A percentile compares a stretch with the other conserved stretches of the same genome.
Evolutionary conservation across 2,113 vertebrate species (phyloP).

Genomic region (Pygoscelis antarcticus): DNA sequence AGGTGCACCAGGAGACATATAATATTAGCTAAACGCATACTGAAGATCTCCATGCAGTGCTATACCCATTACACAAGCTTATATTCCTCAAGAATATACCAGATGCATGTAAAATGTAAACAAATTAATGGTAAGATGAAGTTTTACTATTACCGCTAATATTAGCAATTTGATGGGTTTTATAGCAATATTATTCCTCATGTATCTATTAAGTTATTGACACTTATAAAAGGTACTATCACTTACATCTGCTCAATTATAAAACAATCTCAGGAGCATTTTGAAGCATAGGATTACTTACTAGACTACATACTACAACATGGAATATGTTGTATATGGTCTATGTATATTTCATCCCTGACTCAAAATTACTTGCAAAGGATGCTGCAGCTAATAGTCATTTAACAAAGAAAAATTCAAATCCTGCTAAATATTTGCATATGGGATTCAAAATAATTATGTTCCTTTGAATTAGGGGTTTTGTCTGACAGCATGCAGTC

Average conservation of each 20-base stretch:
- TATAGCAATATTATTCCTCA: background rate
- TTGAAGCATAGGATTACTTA: background rate
- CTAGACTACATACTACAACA: background rate
- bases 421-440: background rate
- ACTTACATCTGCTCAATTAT: background rate
- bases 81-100: background rate
- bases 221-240: background rate
- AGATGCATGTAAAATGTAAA: background rate
- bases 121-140: background rate
- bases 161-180: background rate
- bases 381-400: background rate
- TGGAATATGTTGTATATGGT: background rate
- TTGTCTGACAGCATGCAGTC: conserved; percentile 38
- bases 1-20: background rate
- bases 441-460: background rate
- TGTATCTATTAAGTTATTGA: background rate
- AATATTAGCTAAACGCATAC: background rate
- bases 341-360: background rate
- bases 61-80: background rate
- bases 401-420: background rate
- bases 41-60: background rate
- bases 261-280: background rate
- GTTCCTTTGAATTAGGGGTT: background rate
- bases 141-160: background rate
- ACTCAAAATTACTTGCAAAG: background rate